Base-by-base conservation (phyloP, 2,113 vertebrate genomes). In the Hippocampus mohnikei region DNA sequence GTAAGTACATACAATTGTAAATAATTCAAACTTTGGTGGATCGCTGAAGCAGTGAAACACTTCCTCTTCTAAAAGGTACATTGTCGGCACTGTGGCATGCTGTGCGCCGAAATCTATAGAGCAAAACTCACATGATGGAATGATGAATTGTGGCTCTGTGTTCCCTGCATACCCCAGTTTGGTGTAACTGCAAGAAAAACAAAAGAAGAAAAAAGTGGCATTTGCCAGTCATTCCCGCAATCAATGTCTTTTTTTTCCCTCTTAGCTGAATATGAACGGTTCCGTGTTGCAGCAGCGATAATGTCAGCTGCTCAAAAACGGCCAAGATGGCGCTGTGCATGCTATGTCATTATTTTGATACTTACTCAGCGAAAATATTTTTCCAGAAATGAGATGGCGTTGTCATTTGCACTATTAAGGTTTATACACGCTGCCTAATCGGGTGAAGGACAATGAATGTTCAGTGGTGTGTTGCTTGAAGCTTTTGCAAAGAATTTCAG, bases 161-260 rank as follows among this genome's bases (percentile, higher is more conserved):
- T 99, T 98, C 83, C 96, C 97, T 44, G 97, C 97, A 92, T 98
- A 99, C 67, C 97, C 97, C 7, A 99, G 89, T 87, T 99, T 99
- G 78, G 97, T 99, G 84, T 99, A 98, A 69, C 96, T 98, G 85
- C 8, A 90, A 93, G 55, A 91, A 78, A 90, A 86, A 93, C n/a
- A 62, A 84, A 79, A 89, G 65, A 15, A 2, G 10, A 0, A 18
- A n/a, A 66, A 48, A 61, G 33, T 37, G 33, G 5, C 33, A 37
- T 37, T 37, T 6, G 6, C 33, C 33, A 6, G 33, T 6, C 33
- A 37, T 37, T 37, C 33, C 33, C 33, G 5, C 33, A 37, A 37
- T 37, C 33, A 37, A 37, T 37, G 33, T 37, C 5, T 7, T 37
- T 37, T 37, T 37, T 37, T 37, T 37, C 29, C 33, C 33, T 37